Evolutionary conservation across 1,140 invertebrate species (phyloP).

Genomic region (Cepaea nemoralis): DNA sequence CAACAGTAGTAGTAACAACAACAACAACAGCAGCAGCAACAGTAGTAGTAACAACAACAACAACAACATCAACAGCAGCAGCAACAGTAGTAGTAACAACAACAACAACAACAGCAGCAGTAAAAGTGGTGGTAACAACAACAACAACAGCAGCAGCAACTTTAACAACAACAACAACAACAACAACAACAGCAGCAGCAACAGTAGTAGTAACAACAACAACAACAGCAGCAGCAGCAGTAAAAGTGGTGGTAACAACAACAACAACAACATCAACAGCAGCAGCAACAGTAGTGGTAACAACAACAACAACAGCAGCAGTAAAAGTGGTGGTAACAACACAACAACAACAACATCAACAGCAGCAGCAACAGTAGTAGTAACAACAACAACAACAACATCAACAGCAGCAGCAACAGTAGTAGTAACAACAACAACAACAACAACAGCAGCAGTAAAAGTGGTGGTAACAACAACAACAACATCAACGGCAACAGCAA

Average conservation of each 20-base stretch:
- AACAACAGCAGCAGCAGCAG: too few relatives aligned
- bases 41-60: slow-evolving; percentile 3
- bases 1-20: too few relatives aligned
- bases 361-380: background rate
- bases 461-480: too few relatives aligned
- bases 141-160: background rate
- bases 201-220: too few relatives aligned
- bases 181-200: background rate
- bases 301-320: background rate
- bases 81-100: background rate
- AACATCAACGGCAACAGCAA: background rate
- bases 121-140: background rate
- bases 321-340: background rate
- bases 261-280: background rate
- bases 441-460: too few relatives aligned
- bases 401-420: background rate
- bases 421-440: background rate
- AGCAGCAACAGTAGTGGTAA: background rate
- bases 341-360: too few relatives aligned
- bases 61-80: background rate
- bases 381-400: background rate
- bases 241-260: background rate
- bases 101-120: too few relatives aligned
- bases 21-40: background rate
- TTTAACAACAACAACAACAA: background rate